Base-by-base conservation (phyloP, 2,113 vertebrate genomes). In the Macroglossus sobrinus region DNA sequence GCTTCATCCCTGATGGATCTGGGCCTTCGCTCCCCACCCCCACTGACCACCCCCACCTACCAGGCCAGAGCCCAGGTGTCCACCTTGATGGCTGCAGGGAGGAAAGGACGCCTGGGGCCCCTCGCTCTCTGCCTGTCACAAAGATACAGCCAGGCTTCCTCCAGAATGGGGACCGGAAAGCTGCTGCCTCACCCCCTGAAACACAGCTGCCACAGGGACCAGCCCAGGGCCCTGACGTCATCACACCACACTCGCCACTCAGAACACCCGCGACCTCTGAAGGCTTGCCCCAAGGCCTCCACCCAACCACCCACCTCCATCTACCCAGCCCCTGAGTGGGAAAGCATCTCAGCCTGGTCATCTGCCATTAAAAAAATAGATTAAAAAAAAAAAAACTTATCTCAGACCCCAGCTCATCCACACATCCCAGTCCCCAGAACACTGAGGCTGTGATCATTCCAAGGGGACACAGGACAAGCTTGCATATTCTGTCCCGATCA, bases 171-270 rank as follows among this genome's bases (percentile, higher is more conserved):
- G 33, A 24, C 78, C 16, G 4, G 12, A 45, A 26, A 2, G 6
- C 18, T 18, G 5, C 30, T 28, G 28, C 2, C 53, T 18, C 6
- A 7, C 3, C 15, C 24, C 71, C 13, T 8, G 5, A 0, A 5
- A 47, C 84, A 16, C 7, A 28, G 57, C 57, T 28, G 5, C 69
- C 13, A 19, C 38, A 3, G n/a, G 33, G 16, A 61, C 76, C 8
- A 35, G 53, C 15, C n/a, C 55, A 30, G 75, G 53, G 1, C 53
- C n/a, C 64, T 28, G 21, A 10, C 4, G 19, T 11, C 3, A 2
- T 45, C 14, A 1, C 13, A 1, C 33, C 30, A 59, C 35, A 68
- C 50, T 33, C 26, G 18, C 26, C 55, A 11, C 75, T 81, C 74
- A n/a, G 14, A 66, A 11, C 47, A 45, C 38, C 38, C 16, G 22